Conservation (phyloP, 1,140 invertebrate genomes). For the Camponotus floridanus region DNA sequence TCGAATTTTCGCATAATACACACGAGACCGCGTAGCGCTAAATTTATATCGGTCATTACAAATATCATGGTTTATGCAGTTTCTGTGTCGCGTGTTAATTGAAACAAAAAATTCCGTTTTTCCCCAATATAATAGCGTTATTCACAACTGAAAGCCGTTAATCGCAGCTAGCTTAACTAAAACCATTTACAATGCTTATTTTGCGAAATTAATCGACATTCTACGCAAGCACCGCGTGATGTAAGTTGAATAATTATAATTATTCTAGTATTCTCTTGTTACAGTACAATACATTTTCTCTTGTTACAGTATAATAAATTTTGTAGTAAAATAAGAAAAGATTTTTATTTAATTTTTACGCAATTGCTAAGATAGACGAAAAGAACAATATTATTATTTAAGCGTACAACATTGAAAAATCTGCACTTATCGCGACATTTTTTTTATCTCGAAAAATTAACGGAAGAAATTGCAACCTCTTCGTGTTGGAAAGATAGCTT, state of each 20-base stretch:
- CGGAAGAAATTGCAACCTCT: conserved; percentile 7
- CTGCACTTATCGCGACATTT: background rate
- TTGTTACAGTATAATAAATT: background rate
- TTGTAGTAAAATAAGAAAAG: background rate
- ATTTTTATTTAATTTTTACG: background rate
- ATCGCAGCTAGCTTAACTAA: conserved; percentile 6
- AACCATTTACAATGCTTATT: conserved; percentile 42
- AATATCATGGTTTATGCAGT: conserved; percentile 48
- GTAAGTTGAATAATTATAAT: conserved; percentile 1
- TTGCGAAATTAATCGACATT: conserved; percentile 32
- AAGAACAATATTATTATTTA: background rate
- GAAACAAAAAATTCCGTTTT: conserved; percentile 61
- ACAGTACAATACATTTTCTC: background rate
- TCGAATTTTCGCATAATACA: conserved; percentile 72
- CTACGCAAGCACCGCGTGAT: background rate
- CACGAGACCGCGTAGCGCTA: conserved; percentile 39
- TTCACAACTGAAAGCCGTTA: conserved; percentile 13
- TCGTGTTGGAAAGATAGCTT: conserved; percentile 29
- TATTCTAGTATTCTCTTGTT: background rate
- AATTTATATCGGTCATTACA: conserved; percentile 57
- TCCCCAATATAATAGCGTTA: conserved; percentile 12
- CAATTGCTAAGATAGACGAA: background rate
- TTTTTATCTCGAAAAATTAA: background rate
- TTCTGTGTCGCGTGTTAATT: conserved; percentile 61
- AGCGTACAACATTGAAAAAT: background rate